phyloP scores from a whole-genome alignment of 2,113 vertebrate species.

The Forbesichthys agassizii region DNA sequence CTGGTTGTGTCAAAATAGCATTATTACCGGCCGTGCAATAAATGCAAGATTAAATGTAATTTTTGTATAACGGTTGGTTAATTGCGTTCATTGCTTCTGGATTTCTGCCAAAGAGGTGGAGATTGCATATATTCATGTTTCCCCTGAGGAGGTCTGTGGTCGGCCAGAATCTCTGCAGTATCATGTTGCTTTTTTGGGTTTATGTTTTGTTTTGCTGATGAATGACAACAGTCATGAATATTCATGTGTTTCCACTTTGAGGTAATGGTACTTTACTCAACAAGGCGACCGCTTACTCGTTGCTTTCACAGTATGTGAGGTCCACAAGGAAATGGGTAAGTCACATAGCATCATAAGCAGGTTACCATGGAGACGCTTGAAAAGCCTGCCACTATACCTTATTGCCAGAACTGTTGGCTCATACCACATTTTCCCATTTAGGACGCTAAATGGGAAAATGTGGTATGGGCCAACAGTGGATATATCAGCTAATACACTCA shows the following conservation, averaged over 20 bases:
- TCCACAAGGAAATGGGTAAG: constrained; percentile 55
- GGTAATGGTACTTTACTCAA: constrained; percentile 37
- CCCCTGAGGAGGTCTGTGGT: constrained; percentile 3
- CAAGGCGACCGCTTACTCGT: constrained; percentile 11
- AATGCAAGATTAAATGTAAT: constrained; percentile 11
- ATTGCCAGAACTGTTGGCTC: constrained; percentile 39
- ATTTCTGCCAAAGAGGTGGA: not conserved
- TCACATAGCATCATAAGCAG: constrained; percentile 54
- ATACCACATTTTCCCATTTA: constrained; percentile 33
- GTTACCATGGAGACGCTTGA: constrained; percentile 74
- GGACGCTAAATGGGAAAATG: constrained; percentile 24
- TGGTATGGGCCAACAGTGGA: constrained; percentile 34
- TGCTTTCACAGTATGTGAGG: constrained; percentile 14
- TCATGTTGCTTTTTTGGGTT: constrained; percentile 15
- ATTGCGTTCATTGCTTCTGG: constrained; percentile 4
- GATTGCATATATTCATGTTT: not conserved
- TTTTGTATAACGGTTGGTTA: constrained; percentile 18
- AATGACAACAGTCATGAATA: constrained; percentile 48
- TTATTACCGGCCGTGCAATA: not conserved
- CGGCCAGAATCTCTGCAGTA: constrained; percentile 11
- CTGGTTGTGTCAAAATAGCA: not conserved
- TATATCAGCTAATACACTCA: constrained; percentile 40
- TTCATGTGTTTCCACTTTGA: constrained; percentile 39
- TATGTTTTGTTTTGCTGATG: constrained; percentile 28
- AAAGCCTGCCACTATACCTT: constrained; percentile 37